phyloP scores from a whole-genome alignment of 2,888 invertebrate genomes.

The Eulithis prunata region DNA sequence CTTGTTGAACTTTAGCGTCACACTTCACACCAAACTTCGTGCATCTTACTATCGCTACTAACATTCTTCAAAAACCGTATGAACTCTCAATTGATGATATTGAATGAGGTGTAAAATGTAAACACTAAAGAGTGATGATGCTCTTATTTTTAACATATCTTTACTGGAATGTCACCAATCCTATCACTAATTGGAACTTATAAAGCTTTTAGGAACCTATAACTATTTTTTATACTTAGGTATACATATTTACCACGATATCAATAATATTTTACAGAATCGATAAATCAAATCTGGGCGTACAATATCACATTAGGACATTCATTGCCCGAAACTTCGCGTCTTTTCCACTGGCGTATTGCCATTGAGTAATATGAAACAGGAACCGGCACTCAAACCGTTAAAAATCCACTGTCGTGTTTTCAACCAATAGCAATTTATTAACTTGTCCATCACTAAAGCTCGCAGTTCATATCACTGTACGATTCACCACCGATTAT shows the following conservation, averaged over 20 bases:
- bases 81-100: not conserved
- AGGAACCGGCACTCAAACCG: conserved; percentile 9
- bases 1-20: conserved; percentile 30
- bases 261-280: conserved; percentile 71
- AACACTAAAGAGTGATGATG: conserved; percentile 42
- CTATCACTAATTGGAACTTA: conserved; percentile 61
- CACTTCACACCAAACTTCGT: conserved; percentile 30
- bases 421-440: conserved; percentile 3
- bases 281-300: conserved; percentile 71
- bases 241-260: conserved; percentile 69
- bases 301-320: conserved; percentile 80
- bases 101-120: conserved; percentile 45
- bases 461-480: conserved; percentile 4
- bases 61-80: not conserved
- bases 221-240: conserved; percentile 58
- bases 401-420: not conserved
- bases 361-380: conserved; percentile 20
- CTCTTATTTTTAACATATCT: conserved; percentile 47
- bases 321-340: conserved; percentile 52
- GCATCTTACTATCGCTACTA: conserved; percentile 3
- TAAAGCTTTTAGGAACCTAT: conserved; percentile 60
- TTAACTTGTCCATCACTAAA: conserved; percentile 15
- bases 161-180: conserved; percentile 54
- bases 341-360: conserved; percentile 39
- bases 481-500: not conserved